phyloP scores from a whole-genome alignment of 2,888 invertebrate species.

The Cryptosula pallasiana region DNA sequence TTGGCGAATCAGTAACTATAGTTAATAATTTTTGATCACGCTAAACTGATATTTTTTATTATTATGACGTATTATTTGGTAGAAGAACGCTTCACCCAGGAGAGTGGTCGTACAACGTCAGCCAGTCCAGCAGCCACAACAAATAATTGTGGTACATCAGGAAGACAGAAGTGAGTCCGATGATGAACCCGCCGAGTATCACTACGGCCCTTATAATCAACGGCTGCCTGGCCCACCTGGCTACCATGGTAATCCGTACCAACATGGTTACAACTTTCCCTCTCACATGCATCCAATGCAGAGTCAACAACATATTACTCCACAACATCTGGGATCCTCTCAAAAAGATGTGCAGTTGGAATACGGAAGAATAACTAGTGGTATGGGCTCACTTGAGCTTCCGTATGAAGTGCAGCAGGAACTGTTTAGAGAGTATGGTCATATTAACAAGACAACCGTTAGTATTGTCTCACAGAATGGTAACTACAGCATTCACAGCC shows the following conservation, averaged over 20 bases:
- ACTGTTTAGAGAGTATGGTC: background rate
- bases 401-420: background rate
- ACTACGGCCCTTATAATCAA: conserved; percentile 12
- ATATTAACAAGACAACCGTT: background rate
- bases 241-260: background rate
- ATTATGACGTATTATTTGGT: too few relatives aligned
- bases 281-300: background rate
- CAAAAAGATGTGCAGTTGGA: background rate
- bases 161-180: conserved; percentile 4
- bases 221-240: background rate
- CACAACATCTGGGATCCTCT: background rate
- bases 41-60: too few relatives aligned
- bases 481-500: background rate
- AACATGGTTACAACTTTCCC: background rate
- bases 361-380: background rate
- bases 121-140: background rate
- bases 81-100: too few relatives aligned
- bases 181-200: background rate
- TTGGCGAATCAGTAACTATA: too few relatives aligned
- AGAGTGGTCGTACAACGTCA: too few relatives aligned
- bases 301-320: background rate
- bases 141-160: background rate
- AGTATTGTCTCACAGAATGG: background rate
- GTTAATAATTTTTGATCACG: too few relatives aligned
- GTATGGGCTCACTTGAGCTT: background rate